A percentile compares a stretch with the other conserved stretches of the same genome.
Evolutionary conservation across 2,797 vertebrate species (phyloP).

Genomic region (Melanotaenia maccullochi): DNA sequence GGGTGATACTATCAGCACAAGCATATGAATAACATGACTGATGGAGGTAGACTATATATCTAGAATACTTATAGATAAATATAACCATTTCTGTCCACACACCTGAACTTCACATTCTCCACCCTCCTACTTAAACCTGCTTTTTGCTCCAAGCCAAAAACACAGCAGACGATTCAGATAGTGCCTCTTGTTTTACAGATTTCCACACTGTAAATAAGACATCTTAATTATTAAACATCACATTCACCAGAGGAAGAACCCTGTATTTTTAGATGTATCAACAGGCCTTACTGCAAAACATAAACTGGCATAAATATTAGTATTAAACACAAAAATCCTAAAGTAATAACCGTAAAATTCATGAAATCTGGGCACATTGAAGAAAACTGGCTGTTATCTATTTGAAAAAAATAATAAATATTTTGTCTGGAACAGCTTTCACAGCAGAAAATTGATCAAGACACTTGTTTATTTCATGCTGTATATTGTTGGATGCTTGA

Average conservation of each 20-base stretch:
- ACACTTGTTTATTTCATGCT: background rate
- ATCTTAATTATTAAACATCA: background rate
- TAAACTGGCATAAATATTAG: background rate
- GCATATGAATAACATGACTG: conserved; percentile 5
- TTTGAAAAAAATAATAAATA: background rate
- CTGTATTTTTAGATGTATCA: background rate
- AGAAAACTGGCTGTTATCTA: background rate
- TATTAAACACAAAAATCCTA: background rate
- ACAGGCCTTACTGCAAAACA: background rate
- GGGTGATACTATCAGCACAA: conserved; percentile 8
- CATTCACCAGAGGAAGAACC: background rate
- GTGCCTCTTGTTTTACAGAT: background rate
- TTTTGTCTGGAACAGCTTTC: background rate
- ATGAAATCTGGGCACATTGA: background rate
- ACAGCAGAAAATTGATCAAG: background rate
- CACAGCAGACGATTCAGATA: background rate
- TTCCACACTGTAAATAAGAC: background rate
- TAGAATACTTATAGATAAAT: background rate
- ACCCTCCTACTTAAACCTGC: background rate
- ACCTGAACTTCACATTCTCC: background rate
- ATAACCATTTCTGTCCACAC: conserved; percentile 11
- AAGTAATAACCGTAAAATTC: background rate
- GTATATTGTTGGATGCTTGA: background rate
- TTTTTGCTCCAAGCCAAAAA: background rate
- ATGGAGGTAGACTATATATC: background rate